Evolutionary conservation across 2,888 invertebrate genomes (phyloP), one percentile per base, ranked within the genome.

Genomic region (Hemaris fuciformis): DNA sequence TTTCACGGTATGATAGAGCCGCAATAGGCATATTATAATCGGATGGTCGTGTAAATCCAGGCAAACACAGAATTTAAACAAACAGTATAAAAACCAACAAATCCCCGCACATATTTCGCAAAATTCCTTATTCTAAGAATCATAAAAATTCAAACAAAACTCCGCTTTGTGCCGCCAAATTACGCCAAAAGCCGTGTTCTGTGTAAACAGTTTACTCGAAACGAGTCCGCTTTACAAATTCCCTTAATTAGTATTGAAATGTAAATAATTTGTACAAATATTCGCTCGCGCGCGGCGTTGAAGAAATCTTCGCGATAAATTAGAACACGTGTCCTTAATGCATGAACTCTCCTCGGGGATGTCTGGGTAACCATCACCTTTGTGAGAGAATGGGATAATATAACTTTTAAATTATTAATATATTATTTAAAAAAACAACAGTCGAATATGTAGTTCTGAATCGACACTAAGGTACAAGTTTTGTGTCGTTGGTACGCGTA

Each of bases 251-350:
- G n/a, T 31, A 10, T 56, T n/a, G 53, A 56, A 59, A 42, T 27
- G 53, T 42, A 22, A 56, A 61, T n/a, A 57, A 56, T 34, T 34
- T 41, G 57, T 42, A 13, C 25, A 61, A 42, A 61, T 61, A 61
- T 57, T 38, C 22, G 7, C n/a, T 15, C 53, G 60, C 56, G 64
- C 53, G 62, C 56, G 18, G 45, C 65, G 60, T 64, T 61, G 61
- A 64, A 72, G 68, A 69, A 71, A 69, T 65, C 63, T 57, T 59
- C 57, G 64, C 63, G 63, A 70, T 74, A 72, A 74, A 78, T 77
- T 72, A 71, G 67, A 66, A 65, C 79, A 70, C 70, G 66, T 76
- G 73, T 72, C 71, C 64, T 73, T 79, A 76, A 79, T 77, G 75
- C 71, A 75, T 68, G 74, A 73, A 70, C 69, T 72, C 70, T 64